phyloP scores from a whole-genome alignment of 1,140 invertebrate genomes.

The Coenobita brevimanus region DNA sequence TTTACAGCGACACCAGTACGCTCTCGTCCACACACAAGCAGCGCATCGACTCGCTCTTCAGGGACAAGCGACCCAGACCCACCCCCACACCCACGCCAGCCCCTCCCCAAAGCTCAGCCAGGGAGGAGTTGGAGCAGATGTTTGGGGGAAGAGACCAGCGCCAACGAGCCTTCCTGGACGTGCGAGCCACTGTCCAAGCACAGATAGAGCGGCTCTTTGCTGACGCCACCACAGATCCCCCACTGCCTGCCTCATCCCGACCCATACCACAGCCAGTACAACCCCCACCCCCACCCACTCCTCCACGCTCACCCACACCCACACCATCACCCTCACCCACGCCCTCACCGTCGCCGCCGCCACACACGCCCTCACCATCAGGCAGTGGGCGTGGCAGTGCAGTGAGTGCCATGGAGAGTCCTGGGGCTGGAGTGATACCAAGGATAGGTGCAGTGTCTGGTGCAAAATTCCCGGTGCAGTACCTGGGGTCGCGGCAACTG shows the following conservation, averaged over 20 bases:
- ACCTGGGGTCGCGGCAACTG: constrained; percentile 85
- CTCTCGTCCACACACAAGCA: constrained; percentile 82
- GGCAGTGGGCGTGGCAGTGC: background rate
- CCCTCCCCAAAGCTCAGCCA: constrained; percentile 30
- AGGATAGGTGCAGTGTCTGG: constrained; percentile 15
- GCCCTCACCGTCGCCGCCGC: constrained; percentile 28
- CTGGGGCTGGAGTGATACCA: too few relatives aligned
- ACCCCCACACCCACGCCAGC: constrained; percentile 8
- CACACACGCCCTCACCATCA: background rate
- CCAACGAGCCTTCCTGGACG: constrained; percentile 68
- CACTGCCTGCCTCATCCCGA: constrained; percentile 9
- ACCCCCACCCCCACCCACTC: constrained; percentile 54
- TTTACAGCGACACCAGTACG: constrained; percentile 67
- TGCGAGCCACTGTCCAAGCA: constrained; percentile 81
- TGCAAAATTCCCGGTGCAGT: constrained; percentile 78
- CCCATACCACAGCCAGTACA: constrained; percentile 46
- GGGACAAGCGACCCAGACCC: constrained; percentile 75
- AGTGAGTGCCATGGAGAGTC: background rate
- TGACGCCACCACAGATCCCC: constrained; percentile 79
- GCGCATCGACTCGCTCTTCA: constrained; percentile 87
- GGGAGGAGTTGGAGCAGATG: constrained; percentile 65
- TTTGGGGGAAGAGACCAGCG: constrained; percentile 68
- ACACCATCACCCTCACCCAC: constrained; percentile 8
- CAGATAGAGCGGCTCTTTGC: constrained; percentile 89
- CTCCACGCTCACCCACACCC: constrained; percentile 38